A percentile compares a stretch with the other conserved stretches of the same genome.
Conservation (phyloP, 2,888 invertebrate species). For the Gerris lacustris region DNA sequence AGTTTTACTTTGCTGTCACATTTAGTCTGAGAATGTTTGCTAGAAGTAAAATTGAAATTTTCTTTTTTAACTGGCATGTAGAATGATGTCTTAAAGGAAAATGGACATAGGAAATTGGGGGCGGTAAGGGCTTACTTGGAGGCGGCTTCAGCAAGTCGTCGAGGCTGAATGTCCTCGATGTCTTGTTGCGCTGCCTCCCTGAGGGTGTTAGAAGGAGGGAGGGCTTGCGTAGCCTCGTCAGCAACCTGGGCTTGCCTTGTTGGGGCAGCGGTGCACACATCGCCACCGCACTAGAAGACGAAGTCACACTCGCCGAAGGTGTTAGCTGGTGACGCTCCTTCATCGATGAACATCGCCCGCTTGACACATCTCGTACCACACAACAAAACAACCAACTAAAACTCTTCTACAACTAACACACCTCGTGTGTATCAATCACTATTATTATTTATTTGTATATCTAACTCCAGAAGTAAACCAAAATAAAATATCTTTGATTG, state of each 20-base stretch:
- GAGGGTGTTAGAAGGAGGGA: constrained; percentile 70
- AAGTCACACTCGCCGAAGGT: constrained; percentile 33
- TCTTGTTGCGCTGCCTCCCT: constrained; percentile 38
- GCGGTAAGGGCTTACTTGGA: constrained; percentile 54
- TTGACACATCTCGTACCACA: constrained; percentile 11
- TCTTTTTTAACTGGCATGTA: too few relatives aligned
- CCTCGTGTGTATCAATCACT: too few relatives aligned
- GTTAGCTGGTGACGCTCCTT: constrained; percentile 38
- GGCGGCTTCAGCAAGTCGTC: constrained; percentile 77
- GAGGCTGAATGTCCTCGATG: constrained; percentile 66
- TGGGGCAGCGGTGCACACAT: constrained; percentile 33
- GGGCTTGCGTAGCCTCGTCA: constrained; percentile 75
- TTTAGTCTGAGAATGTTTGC: too few relatives aligned
- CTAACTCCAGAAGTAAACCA: too few relatives aligned
- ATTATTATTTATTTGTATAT: too few relatives aligned
- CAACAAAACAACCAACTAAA: too few relatives aligned
- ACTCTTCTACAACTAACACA: too few relatives aligned
- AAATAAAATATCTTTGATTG: too few relatives aligned
- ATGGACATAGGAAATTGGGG: constrained; percentile 14
- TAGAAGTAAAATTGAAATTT: too few relatives aligned
- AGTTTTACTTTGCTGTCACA: too few relatives aligned
- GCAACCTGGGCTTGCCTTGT: constrained; percentile 47
- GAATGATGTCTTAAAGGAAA: too few relatives aligned
- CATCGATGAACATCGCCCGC: constrained; percentile 43
- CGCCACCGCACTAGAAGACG: constrained; percentile 38